Percentiles rank a stretch among this genome's conserved stretches.
These are phyloP conservation scores for Galago senegalensis DNA, from an alignment of 2,797 vertebrate species.

Conservation along the genomic window DNA sequence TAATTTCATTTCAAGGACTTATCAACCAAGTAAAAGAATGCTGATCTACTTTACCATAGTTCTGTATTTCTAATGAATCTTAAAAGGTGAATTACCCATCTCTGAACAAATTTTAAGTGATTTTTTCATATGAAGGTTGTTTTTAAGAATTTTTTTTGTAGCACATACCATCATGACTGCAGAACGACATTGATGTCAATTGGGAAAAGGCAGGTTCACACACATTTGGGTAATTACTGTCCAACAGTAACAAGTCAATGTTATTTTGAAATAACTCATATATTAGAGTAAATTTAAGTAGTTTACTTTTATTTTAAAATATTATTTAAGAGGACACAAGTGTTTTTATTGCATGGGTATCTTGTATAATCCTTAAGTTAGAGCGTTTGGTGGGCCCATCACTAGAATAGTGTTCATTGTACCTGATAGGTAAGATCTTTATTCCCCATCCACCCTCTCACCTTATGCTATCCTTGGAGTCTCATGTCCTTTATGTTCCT, in stretches of 20 bases:
- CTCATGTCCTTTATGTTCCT: not conserved
- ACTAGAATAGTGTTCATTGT: not conserved
- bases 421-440: not conserved
- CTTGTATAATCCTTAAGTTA: not conserved
- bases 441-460: not conserved
- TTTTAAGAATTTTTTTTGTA: slow-evolving; percentile 26
- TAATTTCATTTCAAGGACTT: slow-evolving; percentile 66
- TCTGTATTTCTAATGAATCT: slow-evolving; percentile 41
- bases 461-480: not conserved
- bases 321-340: not conserved
- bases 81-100: slow-evolving; percentile 16
- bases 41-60: not conserved
- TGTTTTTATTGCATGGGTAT: not conserved
- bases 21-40: slow-evolving; percentile 47
- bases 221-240: slow-evolving; percentile 14
- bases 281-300: slow-evolving; percentile 15
- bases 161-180: not conserved
- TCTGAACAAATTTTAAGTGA: not conserved
- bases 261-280: slow-evolving; percentile 3
- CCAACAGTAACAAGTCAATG: not conserved
- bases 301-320: not conserved
- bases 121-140: not conserved
- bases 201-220: not conserved
- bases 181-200: not conserved
- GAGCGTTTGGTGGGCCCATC: not conserved